A percentile compares a stretch with the other conserved stretches of the same genome.
phyloP scores from a whole-genome alignment of 2,888 invertebrate genomes.

The Acleris cristana region DNA sequence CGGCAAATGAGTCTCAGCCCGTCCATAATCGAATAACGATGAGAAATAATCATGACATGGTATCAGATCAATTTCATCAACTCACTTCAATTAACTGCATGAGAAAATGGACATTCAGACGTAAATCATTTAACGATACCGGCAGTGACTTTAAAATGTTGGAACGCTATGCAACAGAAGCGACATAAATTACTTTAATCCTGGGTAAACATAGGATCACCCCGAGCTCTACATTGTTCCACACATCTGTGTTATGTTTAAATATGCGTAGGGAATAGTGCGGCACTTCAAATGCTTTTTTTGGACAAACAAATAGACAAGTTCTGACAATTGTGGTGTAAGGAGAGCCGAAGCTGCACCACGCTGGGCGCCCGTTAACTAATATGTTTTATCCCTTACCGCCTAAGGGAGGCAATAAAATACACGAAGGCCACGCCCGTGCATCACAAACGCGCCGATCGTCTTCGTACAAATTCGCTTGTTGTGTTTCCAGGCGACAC shows the following conservation, averaged over 20 bases:
- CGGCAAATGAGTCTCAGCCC: constrained; percentile 56
- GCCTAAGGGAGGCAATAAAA: constrained; percentile 70
- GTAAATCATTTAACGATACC: constrained; percentile 69
- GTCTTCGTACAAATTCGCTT: constrained; percentile 59
- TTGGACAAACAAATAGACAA: constrained; percentile 42
- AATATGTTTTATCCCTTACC: constrained; percentile 50
- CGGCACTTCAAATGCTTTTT: constrained; percentile 25
- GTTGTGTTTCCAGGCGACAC: constrained; percentile 71
- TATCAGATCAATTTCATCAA: constrained; percentile 23
- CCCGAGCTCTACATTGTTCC: constrained; percentile 24
- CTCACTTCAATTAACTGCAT: constrained; percentile 18
- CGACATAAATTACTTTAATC: constrained; percentile 59
- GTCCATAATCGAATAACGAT: constrained; percentile 44
- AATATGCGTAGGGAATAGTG: constrained; percentile 10
- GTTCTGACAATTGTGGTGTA: constrained; percentile 51
- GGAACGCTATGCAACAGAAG: constrained; percentile 58
- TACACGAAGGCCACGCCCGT: constrained; percentile 64
- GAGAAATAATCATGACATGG: constrained; percentile 35
- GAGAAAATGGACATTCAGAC: constrained; percentile 45
- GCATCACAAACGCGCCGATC: constrained; percentile 64
- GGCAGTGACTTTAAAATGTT: constrained; percentile 57
- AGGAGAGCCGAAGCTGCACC: constrained; percentile 54
- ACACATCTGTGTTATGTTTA: constrained; percentile 36
- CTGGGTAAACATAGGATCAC: constrained; percentile 26
- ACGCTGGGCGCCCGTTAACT: constrained; percentile 61